Evolutionary conservation across 2,888 invertebrate genomes (phyloP).

Genomic region (Amaurobius ferox): DNA sequence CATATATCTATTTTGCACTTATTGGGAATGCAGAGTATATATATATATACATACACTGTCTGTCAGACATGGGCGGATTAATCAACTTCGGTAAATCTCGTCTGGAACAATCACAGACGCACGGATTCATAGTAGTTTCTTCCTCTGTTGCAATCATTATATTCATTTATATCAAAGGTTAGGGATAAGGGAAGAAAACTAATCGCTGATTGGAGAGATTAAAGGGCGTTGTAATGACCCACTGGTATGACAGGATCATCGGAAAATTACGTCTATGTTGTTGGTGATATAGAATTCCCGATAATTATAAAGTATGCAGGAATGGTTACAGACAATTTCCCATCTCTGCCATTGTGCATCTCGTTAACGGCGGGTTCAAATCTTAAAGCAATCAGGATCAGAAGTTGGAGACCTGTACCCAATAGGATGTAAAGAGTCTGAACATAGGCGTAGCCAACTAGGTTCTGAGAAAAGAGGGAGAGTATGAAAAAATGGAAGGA

Average conservation of each 20-base stretch:
- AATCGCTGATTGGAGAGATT: constrained; percentile 14
- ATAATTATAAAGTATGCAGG: constrained; percentile 3
- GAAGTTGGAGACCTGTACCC: neutral
- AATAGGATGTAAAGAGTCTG: no score
- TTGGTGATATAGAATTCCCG: constrained; percentile 6
- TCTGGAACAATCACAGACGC: neutral
- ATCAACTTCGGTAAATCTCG: neutral
- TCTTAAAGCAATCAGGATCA: constrained; percentile 4
- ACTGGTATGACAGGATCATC: neutral
- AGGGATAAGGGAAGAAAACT: neutral
- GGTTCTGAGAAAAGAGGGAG: no score
- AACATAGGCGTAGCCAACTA: no score
- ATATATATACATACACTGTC: no score
- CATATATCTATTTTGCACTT: no score
- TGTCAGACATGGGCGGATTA: no score
- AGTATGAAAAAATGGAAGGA: no score
- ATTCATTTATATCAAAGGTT: neutral
- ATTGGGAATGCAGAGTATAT: no score
- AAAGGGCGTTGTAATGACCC: neutral
- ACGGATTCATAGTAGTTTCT: neutral
- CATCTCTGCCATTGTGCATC: neutral
- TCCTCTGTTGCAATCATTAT: constrained; percentile 11
- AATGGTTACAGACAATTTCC: neutral
- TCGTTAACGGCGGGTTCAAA: neutral
- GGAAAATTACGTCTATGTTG: neutral